phyloP scores from a whole-genome alignment of 2,113 vertebrate species.

The Propithecus coquereli region DNA sequence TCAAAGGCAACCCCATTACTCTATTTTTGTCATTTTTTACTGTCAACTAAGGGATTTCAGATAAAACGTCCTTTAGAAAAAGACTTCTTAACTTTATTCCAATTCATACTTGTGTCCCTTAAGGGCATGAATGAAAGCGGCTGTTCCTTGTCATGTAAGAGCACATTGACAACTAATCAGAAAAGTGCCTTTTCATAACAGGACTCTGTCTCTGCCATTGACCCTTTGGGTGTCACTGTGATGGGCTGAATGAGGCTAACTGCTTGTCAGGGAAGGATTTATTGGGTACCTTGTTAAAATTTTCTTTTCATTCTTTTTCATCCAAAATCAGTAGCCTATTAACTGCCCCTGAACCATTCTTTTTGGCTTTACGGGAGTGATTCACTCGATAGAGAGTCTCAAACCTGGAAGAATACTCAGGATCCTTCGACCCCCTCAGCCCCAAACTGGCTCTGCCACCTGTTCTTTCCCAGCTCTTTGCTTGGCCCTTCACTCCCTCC shows the following conservation, averaged over 20 bases:
- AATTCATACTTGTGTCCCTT: neutral
- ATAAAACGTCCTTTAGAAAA: slow-evolving; percentile 1
- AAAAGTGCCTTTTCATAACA: neutral
- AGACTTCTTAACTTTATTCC: slow-evolving; percentile 22
- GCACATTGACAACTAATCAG: neutral
- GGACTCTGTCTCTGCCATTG: neutral
- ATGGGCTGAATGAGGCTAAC: neutral
- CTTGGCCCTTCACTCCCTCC: neutral
- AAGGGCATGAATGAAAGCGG: neutral
- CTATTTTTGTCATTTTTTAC: neutral
- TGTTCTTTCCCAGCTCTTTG: neutral
- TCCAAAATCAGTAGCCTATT: neutral
- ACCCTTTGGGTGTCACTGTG: neutral
- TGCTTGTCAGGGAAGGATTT: neutral
- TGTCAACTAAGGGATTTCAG: neutral
- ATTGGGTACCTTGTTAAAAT: neutral
- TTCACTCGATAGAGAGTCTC: neutral
- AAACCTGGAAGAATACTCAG: neutral
- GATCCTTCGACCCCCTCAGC: neutral
- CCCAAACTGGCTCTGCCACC: too few relatives aligned
- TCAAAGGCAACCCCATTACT: neutral
- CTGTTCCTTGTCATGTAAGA: neutral
- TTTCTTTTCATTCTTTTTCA: slow-evolving; percentile 19
- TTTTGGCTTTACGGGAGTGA: neutral
- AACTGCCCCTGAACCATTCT: neutral